Evolutionary conservation across 37 sponge, comb jelly and placozoan genomes (phyloP), one percentile per base, ranked within the genome.

Genomic region (Amphimedon queenslandica): DNA sequence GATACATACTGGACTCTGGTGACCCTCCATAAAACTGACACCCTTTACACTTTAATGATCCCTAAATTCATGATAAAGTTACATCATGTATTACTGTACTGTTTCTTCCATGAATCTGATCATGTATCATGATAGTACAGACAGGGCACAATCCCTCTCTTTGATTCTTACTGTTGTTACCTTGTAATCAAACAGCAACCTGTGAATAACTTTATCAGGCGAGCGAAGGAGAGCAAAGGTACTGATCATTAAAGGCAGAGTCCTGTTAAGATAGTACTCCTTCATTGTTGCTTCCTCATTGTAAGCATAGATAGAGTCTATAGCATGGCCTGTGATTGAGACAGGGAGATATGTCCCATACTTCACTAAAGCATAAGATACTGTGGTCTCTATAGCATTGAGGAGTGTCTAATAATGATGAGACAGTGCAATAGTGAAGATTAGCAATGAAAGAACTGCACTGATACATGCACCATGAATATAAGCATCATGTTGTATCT

Each of bases 121-220:
- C 8, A 18, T 47, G 8, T 47, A 18, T 47, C 13, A 13, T 8
- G 51, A 47, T 47, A 47, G 13, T 18, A 47, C 51, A 47, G 13
- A 8, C 13, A 47, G 13, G 51, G 8, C 13, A 47, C 13, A 47
- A 8, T 47, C 13, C 13, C 13, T 18, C 13, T 47, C 8, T 47
- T 47, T 18, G 13, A 47, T 47, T 47, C 13, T 47, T 47, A 13
- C 13, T 13, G 13, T 18, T 47, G 13, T 64, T 37, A 79, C 80
- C 42, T 70, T 31, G 25, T 64, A 58, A 36, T 79, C 71, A 79
- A 70, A 69, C 3, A 70, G 31, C 28, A 70, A 38, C 70, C 80
- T 55, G 10, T 40, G 38, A 6, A 70, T 37, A 30, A 79, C 34
- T 58, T 70, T 57, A 56, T 79, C 80, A 2, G 80, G 80, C 20